phyloP scores from a whole-genome alignment of 1,140 invertebrate genomes.

The Diprion similis region DNA sequence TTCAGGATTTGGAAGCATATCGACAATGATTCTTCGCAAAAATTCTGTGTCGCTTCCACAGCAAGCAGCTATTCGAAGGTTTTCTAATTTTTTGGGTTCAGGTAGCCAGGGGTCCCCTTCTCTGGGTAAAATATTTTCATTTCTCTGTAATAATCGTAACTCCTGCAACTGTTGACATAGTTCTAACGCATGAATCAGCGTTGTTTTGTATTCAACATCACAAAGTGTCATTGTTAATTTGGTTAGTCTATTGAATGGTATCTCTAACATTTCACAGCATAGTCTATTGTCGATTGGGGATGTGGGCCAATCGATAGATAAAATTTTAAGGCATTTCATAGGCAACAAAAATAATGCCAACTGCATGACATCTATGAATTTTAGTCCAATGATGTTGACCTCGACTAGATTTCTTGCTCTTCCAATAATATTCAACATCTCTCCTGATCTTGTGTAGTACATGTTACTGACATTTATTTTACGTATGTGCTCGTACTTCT shows the following conservation, averaged over 20 bases:
- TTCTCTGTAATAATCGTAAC: background rate
- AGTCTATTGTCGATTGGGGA: background rate
- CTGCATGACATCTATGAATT: background rate
- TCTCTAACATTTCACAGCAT: background rate
- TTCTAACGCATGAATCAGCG: background rate
- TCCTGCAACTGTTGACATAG: background rate
- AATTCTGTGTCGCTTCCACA: background rate
- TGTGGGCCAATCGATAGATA: background rate
- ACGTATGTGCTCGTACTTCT: background rate
- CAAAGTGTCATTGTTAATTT: background rate
- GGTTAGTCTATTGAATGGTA: background rate
- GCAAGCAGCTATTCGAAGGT: background rate
- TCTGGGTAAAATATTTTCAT: background rate
- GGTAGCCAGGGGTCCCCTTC: background rate
- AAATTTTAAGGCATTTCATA: background rate
- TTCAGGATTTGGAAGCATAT: background rate
- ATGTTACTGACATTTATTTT: constrained; percentile 1
- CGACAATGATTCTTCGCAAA: background rate
- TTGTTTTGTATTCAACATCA: background rate
- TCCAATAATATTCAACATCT: background rate
- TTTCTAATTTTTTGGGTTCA: background rate
- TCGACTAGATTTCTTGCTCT: background rate
- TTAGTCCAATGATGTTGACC: background rate
- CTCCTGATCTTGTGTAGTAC: background rate
- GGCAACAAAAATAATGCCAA: background rate